Base-by-base conservation (phyloP, 2,888 invertebrate genomes). In the Dusona sp. region DNA sequence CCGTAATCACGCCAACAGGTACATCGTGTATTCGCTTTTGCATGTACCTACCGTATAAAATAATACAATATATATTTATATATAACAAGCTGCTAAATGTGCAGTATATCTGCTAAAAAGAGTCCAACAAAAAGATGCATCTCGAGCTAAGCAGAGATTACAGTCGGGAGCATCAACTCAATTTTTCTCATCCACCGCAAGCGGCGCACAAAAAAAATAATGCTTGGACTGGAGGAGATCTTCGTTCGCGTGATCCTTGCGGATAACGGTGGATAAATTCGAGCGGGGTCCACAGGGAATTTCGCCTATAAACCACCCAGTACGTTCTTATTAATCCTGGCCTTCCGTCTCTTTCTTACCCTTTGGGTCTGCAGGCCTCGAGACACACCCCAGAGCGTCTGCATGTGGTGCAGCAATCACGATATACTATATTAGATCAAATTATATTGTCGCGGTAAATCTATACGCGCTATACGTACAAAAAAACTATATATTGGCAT, bases 201-300 rank as follows among this genome's bases (percentile, higher is more conserved):
- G 68, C 70, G 38, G 79, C 54, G 57, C 29, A 68, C 29, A 48
- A 65, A 29, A 51, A 72, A 65, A 68, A 22, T 42, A 64, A 84
- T 64, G 38, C 36, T 51, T 42, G 68, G 61, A 25, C 67, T 51
- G 33, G 73, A 73, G 64, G 48, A 48, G 84, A 72, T 65, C 45
- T 73, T 79, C 64, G 84, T 78, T 81, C 81, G 80, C 84, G 81
- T 85, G 84, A 85, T 85, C 72, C 77, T 85, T 75, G 45, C 45
- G 72, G 84, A 85, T 85, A 85, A 85, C 84, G 84, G 80, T 54
- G 77, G 80, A 85, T 85, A 85, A 85, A 85, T 85, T 81, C 57
- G 84, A 85, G 54, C 81, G 70, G 54, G 80, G 72, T 77, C 84
- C 64, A 45, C 65, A 72, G 72, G 51, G 77, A 85, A 85, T 85